These are phyloP conservation scores for Anagyrus pseudococci DNA, from an alignment of 2,888 invertebrate species.

Conservation along the genomic window DNA sequence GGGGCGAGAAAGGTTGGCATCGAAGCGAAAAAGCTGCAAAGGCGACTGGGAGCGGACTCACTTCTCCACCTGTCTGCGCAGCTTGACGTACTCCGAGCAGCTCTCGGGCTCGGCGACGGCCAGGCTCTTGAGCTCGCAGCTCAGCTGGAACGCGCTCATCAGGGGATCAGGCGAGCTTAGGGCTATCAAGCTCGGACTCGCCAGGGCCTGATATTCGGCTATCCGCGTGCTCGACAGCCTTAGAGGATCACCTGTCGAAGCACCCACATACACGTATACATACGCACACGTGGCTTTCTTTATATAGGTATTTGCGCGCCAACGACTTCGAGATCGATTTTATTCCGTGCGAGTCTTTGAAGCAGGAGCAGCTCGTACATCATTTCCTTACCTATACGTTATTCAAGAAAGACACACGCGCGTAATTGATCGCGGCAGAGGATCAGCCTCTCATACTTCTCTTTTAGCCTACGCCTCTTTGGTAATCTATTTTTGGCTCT, in stretches of 20 bases:
- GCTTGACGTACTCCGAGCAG: conserved; percentile 85
- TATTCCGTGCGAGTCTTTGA: too few relatives aligned
- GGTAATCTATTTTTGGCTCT: too few relatives aligned
- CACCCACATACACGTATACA: neutral
- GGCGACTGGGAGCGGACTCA: conserved; percentile 40
- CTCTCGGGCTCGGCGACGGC: conserved; percentile 94
- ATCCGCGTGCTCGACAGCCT: conserved; percentile 87
- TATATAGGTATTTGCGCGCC: too few relatives aligned
- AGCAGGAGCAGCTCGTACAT: too few relatives aligned
- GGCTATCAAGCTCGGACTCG: conserved; percentile 93
- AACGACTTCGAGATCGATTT: too few relatives aligned
- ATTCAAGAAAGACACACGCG: neutral
- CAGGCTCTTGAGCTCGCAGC: conserved; percentile 91
- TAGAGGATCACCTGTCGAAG: conserved; percentile 67
- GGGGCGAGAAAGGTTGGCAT: neutral
- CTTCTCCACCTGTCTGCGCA: conserved; percentile 85
- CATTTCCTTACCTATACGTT: too few relatives aligned
- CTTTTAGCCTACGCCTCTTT: too few relatives aligned
- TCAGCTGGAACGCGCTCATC: conserved; percentile 91
- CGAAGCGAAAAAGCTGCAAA: too few relatives aligned
- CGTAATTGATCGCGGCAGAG: neutral
- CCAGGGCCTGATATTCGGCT: conserved; percentile 90
- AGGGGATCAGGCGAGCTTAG: conserved; percentile 92
- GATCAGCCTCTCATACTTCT: too few relatives aligned
- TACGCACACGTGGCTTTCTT: neutral